Conservation (phyloP, 2,888 invertebrate species). For the Sminthurides aquaticus region DNA sequence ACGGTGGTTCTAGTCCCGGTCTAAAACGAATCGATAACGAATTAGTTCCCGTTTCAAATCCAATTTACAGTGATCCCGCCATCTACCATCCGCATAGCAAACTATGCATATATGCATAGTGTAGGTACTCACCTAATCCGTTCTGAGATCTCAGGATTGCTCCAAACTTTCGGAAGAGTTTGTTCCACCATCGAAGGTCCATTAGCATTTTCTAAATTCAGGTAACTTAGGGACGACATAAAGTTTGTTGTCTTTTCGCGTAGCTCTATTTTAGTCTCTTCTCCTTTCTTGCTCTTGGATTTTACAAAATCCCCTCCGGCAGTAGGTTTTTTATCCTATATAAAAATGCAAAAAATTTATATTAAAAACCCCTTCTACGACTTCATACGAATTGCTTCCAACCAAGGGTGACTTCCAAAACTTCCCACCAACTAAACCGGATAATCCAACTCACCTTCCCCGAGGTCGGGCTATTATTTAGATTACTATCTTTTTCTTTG, state of each 20-base stretch:
- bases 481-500: neutral
- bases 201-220: slow-evolving; percentile 37
- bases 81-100: too few species aligned
- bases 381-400: too few species aligned
- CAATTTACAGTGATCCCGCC: too few species aligned
- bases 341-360: neutral
- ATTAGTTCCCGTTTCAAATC: too few species aligned
- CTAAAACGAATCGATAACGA: too few species aligned
- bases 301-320: slow-evolving; percentile 9
- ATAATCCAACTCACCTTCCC: neutral
- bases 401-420: neutral
- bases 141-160: slow-evolving; percentile 56
- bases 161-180: slow-evolving; percentile 64
- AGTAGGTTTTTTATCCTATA: slow-evolving; percentile 5
- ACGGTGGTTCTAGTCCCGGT: slow-evolving; percentile 64
- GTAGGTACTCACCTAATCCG: slow-evolving; percentile 47
- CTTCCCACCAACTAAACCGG: neutral
- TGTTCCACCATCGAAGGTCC: slow-evolving; percentile 34
- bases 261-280: slow-evolving; percentile 29
- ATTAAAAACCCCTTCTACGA: neutral
- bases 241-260: slow-evolving; percentile 33
- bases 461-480: neutral
- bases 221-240: slow-evolving; percentile 42
- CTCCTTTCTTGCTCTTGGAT: neutral
- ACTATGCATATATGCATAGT: too few species aligned